phyloP scores from a whole-genome alignment of 2,797 vertebrate species.

The Allobates femoralis region DNA sequence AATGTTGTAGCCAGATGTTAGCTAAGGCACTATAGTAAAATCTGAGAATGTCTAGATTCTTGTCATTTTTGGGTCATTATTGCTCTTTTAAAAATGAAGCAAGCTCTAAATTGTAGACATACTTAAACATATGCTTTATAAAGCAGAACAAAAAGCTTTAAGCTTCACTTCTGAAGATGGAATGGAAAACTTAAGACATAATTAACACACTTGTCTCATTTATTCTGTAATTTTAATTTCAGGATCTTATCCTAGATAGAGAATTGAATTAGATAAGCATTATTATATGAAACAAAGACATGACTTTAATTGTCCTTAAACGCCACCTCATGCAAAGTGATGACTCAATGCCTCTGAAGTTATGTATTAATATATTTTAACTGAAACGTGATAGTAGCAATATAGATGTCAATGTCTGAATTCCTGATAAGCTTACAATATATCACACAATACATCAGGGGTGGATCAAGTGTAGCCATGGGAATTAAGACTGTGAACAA shows the following conservation, averaged over 20 bases:
- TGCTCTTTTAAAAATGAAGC: neutral
- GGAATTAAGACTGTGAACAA: slow-evolving; percentile 59
- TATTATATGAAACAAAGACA: neutral
- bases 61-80: too few species aligned
- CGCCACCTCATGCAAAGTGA: neutral
- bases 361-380: neutral
- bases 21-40: too few species aligned
- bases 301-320: neutral
- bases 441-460: too few species aligned
- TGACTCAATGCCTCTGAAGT: neutral
- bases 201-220: neutral
- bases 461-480: too few species aligned
- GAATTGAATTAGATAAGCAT: slow-evolving; percentile 9
- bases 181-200: neutral
- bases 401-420: too few species aligned
- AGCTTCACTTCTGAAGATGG: neutral
- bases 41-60: too few species aligned
- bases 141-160: neutral
- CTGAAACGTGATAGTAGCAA: neutral
- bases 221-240: neutral
- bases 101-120: too few species aligned
- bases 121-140: neutral
- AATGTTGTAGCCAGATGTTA: too few species aligned
- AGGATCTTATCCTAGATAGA: neutral
- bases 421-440: too few species aligned